phyloP scores from a whole-genome alignment of 35 echinoderm and acorn worm species.

The Lytechinus variegatus region DNA sequence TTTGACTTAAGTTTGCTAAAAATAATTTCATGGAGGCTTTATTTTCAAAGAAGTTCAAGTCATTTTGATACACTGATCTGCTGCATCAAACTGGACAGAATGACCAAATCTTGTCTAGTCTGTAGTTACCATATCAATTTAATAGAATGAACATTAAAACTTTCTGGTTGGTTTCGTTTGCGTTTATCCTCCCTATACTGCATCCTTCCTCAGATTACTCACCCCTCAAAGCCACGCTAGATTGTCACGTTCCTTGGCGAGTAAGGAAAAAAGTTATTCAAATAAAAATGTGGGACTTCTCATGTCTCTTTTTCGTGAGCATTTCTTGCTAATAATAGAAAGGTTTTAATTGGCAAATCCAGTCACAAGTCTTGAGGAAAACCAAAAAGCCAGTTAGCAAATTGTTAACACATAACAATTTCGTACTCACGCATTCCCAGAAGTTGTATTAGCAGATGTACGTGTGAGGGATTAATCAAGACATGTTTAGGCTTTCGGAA shows the following conservation, averaged over 20 bases:
- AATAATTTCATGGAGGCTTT: too few relatives aligned
- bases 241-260: neutral
- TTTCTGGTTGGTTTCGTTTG: neutral
- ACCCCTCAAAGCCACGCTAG: neutral
- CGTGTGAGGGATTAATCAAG: neutral
- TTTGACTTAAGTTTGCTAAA: too few relatives aligned
- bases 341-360: neutral
- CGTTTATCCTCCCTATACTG: neutral
- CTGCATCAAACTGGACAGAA: neutral
- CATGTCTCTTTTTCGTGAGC: neutral
- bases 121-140: neutral
- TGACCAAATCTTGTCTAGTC: neutral
- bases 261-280: neutral
- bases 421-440: neutral
- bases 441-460: neutral
- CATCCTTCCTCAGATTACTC: neutral
- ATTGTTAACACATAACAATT: neutral
- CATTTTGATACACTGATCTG: neutral
- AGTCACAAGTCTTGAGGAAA: neutral
- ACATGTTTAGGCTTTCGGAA: neutral
- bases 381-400: neutral
- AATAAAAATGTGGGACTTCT: neutral
- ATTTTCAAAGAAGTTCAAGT: neutral
- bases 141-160: neutral
- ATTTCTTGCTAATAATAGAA: neutral